phyloP scores from a whole-genome alignment of 2,797 vertebrate species.

The Sebastolobus alascanus region DNA sequence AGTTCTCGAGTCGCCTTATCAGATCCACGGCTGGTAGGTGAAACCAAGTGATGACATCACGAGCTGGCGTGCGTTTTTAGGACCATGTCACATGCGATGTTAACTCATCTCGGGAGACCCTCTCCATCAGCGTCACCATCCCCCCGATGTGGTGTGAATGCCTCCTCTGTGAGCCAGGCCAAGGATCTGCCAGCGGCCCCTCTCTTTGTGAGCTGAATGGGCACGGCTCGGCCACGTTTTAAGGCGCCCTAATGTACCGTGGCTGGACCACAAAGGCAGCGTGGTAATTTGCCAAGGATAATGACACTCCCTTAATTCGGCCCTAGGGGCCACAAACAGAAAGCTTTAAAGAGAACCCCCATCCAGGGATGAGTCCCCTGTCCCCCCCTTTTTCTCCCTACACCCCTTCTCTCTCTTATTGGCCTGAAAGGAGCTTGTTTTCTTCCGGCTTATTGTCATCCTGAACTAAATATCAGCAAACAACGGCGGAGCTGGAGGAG shows the following conservation, averaged over 20 bases:
- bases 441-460: conserved; percentile 85
- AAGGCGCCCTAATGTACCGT: conserved; percentile 89
- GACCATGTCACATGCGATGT: conserved; percentile 43
- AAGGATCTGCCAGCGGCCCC: conserved; percentile 90
- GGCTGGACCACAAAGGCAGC: conserved; percentile 85
- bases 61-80: conserved; percentile 38
- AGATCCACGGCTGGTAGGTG: neutral
- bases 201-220: conserved; percentile 89
- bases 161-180: conserved; percentile 88
- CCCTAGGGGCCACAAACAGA: conserved; percentile 84
- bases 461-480: conserved; percentile 85
- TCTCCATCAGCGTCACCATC: conserved; percentile 51
- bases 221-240: conserved; percentile 85
- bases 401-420: conserved; percentile 51
- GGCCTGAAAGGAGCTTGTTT: conserved; percentile 83
- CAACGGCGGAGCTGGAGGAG: conserved; percentile 71
- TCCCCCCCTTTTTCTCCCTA: conserved; percentile 42
- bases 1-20: conserved; percentile 19
- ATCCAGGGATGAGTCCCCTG: conserved; percentile 75
- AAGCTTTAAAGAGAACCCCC: conserved; percentile 65
- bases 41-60: conserved; percentile 53
- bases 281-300: conserved; percentile 90
- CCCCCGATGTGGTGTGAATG: conserved; percentile 83
- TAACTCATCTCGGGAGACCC: conserved; percentile 68
- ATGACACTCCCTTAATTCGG: conserved; percentile 87